Evolutionary conservation across 1,140 invertebrate species (phyloP).

Genomic region (Gryllus bimaculatus): DNA sequence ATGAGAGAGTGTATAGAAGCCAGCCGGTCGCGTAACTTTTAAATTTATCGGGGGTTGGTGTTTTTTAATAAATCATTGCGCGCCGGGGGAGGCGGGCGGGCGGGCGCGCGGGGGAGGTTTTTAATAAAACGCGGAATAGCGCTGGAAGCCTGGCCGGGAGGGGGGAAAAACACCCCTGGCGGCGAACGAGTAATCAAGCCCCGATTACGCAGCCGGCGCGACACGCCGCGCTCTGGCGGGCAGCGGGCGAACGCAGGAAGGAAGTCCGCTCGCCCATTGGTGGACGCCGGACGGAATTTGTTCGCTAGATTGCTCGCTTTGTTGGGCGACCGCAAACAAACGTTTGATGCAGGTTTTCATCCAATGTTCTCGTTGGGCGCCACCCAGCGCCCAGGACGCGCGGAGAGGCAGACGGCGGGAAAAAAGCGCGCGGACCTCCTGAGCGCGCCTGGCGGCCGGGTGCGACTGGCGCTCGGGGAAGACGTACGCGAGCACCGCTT

Average conservation of each 20-base stretch:
- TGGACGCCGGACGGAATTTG: background rate
- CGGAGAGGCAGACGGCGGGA: background rate
- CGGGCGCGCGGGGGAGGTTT: too few species aligned
- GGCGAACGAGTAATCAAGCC: too few species aligned
- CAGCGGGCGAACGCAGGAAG: too few species aligned
- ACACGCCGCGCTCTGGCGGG: too few species aligned
- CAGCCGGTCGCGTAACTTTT: background rate
- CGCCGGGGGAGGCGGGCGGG: too few species aligned
- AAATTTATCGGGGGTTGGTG: background rate
- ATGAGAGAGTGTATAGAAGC: background rate
- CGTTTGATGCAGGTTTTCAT: conserved; percentile 4
- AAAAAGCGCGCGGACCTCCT: background rate
- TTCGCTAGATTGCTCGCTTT: background rate
- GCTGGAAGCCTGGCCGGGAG: too few species aligned
- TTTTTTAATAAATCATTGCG: background rate
- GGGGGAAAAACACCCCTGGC: too few species aligned
- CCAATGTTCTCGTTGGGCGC: background rate
- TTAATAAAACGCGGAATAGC: background rate
- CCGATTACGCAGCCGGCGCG: too few species aligned
- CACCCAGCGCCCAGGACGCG: background rate
- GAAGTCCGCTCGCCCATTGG: too few species aligned
- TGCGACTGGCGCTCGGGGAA: background rate
- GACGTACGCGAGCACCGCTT: background rate
- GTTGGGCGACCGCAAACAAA: background rate
- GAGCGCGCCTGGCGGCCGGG: background rate